These are phyloP conservation scores for Thaleichthys pacificus DNA, from an alignment of 2,797 vertebrate genomes.

Conservation along the genomic window DNA sequence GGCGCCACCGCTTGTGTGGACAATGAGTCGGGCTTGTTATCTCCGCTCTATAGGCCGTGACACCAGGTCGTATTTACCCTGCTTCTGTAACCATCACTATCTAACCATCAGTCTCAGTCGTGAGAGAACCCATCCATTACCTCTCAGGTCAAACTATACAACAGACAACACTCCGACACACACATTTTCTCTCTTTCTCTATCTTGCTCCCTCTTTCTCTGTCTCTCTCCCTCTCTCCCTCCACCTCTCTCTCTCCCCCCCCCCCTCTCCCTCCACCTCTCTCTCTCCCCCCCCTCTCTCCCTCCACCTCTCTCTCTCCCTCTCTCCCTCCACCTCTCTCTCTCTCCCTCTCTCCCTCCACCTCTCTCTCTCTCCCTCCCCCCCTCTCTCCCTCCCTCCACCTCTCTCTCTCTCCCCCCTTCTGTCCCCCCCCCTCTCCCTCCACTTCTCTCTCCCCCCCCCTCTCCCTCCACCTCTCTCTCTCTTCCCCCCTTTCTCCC, in stretches of 20 bases:
- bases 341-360: too few relatives aligned
- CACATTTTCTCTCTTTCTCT: not conserved
- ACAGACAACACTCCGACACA: not conserved
- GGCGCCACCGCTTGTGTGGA: not conserved
- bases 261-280: too few relatives aligned
- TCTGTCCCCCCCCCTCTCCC: too few relatives aligned
- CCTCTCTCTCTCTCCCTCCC: too few relatives aligned
- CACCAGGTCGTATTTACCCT: conserved; percentile 44
- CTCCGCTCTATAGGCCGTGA: not conserved
- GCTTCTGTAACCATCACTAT: conserved; percentile 5
- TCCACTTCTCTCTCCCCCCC: not conserved
- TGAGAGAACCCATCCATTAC: not conserved
- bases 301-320: too few relatives aligned
- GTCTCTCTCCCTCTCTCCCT: not conserved
- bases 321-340: too few relatives aligned
- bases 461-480: conserved; percentile 14
- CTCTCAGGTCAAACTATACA: not conserved
- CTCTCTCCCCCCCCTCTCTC: too few relatives aligned
- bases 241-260: too few relatives aligned
- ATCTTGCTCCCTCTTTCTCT: conserved; percentile 17
- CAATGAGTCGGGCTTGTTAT: not conserved
- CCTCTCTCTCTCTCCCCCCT: too few relatives aligned
- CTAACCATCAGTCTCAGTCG: not conserved
- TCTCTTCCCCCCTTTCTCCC: conserved; percentile 18
- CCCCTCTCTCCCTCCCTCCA: too few relatives aligned